Base-by-base conservation (phyloP, 2,113 vertebrate species). In the Brevimyrus niger region DNA sequence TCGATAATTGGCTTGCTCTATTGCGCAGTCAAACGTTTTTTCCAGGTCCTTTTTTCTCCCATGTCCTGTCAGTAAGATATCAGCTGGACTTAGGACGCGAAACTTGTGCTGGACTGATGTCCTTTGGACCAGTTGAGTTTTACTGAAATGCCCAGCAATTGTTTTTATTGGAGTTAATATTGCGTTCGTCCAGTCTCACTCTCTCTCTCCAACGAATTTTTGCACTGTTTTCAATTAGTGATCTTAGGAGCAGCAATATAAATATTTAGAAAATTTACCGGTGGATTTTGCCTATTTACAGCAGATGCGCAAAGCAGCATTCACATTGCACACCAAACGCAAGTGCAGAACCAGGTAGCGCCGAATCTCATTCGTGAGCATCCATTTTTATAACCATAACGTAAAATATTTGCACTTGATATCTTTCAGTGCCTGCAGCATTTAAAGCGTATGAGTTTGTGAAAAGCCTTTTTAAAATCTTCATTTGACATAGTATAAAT, bases 401-500 rank as follows among this genome's bases (percentile, higher is more conserved):
- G 61, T 1, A 65, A 76, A 47, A 44, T 84, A 44, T 84, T 21
- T 84, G 23, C 42, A 42, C 44, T 10, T 84, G 21, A 47, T 3
- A 84, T 84, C 38, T n/a, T 80, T 91, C 90, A 95, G 13, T 88
- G 88, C 23, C 91, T 91, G 91, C 94, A 93, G 90, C 95, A 97
- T 91, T 94, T 96, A 92, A 97, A 96, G 89, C 93, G 95, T 88
- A 97, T 93, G 0, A 99, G 93, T 93, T 97, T 99, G 90, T 99
- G 97, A 93, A 99, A 99, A 9, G 98, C 98, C 88, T 96, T 97
- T 91, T 97, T 98, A 93, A 99, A 99, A 92, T 99, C 98, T 91
- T 98, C 96, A 17, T 99, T 99, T 65, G 98, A 98, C 94, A 96
- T 96, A 0, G 98, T 99, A 89, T 99, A 99, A 88, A 99, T 98